phyloP scores from a whole-genome alignment of 2,113 vertebrate genomes.

The Vanacampus margaritifer region DNA sequence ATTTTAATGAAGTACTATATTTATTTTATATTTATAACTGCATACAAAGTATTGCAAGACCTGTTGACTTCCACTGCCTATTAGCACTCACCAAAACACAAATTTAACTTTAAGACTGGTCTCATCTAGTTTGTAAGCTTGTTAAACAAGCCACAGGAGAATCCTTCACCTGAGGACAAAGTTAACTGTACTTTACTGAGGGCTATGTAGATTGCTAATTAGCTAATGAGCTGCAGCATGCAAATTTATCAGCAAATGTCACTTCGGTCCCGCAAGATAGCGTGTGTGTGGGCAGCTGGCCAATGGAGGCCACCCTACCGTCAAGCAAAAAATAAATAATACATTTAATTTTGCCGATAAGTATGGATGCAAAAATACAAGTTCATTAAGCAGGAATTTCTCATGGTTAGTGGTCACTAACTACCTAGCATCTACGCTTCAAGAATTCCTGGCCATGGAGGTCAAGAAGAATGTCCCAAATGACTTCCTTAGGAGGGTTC shows the following conservation, averaged over 20 bases:
- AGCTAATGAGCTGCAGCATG: slow-evolving; percentile 10
- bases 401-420: neutral
- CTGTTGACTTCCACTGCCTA: neutral
- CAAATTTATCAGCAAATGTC: slow-evolving; percentile 11
- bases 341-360: neutral
- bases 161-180: slow-evolving; percentile 8
- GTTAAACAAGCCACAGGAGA: neutral
- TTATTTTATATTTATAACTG: no score
- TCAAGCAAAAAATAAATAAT: neutral
- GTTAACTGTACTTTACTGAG: neutral
- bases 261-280: slow-evolving; percentile 2
- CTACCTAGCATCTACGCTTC: slow-evolving; percentile 42
- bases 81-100: neutral
- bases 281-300: neutral
- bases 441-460: slow-evolving; percentile 45
- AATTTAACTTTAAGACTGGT: neutral
- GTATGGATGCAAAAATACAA: neutral
- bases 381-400: no score
- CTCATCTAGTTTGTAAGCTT: neutral
- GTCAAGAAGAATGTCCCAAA: slow-evolving; percentile 67
- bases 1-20: no score
- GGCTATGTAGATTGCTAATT: slow-evolving; percentile 6
- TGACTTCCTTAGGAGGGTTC: slow-evolving; percentile 45
- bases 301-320: neutral
- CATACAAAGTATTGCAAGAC: neutral